A percentile compares a stretch with the other conserved stretches of the same genome.
Evolutionary conservation across 2,113 vertebrate species (phyloP).

Genomic region (Chloebia gouldiae): DNA sequence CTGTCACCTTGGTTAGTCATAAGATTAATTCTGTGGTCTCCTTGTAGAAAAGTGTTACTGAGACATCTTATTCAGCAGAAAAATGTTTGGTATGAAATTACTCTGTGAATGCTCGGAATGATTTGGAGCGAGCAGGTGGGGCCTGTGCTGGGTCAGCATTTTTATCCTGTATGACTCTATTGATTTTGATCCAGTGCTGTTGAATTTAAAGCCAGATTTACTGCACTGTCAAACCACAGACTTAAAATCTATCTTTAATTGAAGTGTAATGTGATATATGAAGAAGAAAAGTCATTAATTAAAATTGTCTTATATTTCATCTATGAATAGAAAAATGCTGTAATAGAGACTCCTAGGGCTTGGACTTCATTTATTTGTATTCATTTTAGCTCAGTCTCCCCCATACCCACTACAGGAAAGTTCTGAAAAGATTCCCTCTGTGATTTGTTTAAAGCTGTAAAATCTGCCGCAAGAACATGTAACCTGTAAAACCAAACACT

Average conservation of each 20-base stretch:
- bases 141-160: constrained; percentile 18
- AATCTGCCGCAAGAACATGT: not conserved
- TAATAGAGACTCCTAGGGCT: not conserved
- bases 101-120: not conserved
- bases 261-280: not conserved
- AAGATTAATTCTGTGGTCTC: not conserved
- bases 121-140: not conserved
- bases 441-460: not conserved
- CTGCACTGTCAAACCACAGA: not conserved
- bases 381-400: not conserved
- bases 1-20: not conserved
- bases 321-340: not conserved
- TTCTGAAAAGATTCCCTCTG: not conserved
- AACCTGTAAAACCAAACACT: not conserved
- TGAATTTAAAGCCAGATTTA: constrained; percentile 31
- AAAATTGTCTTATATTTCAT: not conserved
- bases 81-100: not conserved
- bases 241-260: constrained; percentile 18
- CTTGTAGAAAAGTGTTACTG: not conserved
- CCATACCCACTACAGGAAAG: not conserved
- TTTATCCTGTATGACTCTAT: not conserved
- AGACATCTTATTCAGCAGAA: constrained; percentile 6
- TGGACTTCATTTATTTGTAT: not conserved
- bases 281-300: not conserved
- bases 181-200: not conserved